phyloP scores from a whole-genome alignment of 1,140 invertebrate genomes.

The Trichogramma pretiosum region DNA sequence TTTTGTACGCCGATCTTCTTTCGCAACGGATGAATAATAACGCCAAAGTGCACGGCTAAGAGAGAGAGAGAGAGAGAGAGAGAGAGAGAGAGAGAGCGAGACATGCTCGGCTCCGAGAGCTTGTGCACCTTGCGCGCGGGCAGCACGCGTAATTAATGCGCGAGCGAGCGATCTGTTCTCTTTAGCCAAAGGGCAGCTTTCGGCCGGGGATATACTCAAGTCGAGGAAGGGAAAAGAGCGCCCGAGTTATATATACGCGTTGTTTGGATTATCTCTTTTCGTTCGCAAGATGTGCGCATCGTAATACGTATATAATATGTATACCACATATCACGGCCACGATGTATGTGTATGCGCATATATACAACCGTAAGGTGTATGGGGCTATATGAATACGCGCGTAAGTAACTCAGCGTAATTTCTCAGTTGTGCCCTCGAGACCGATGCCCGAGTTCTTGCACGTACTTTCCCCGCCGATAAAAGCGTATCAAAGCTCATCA shows the following conservation, averaged over 20 bases:
- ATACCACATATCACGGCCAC: too few relatives aligned
- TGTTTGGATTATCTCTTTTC: constrained; percentile 7
- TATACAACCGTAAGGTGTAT: background rate
- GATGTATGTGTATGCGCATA: background rate
- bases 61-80: background rate
- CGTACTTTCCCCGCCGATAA: too few relatives aligned
- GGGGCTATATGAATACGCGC: constrained; percentile 3
- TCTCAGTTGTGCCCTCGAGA: too few relatives aligned
- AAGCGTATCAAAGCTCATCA: too few relatives aligned
- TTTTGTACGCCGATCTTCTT: background rate
- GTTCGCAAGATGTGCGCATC: too few relatives aligned
- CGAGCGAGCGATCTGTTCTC: background rate
- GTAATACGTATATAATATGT: too few relatives aligned
- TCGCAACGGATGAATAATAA: constrained; percentile 16
- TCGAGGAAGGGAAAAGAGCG: too few relatives aligned
- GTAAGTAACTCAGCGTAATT: constrained; percentile 8
- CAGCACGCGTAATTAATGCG: constrained; percentile 11
- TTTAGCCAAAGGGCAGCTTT: constrained; percentile 8
- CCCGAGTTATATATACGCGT: too few relatives aligned
- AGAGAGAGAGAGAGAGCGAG: too few relatives aligned
- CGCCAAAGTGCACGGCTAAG: constrained; percentile 1
- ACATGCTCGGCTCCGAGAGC: too few relatives aligned
- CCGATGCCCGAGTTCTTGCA: too few relatives aligned
- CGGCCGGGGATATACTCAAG: background rate
- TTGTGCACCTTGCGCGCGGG: constrained; percentile 4